A percentile compares a stretch with the other conserved stretches of the same genome.
These are phyloP conservation scores for Sclerodermus sp. DNA, from an alignment of 2,888 invertebrate genomes.

Conservation along the genomic window DNA sequence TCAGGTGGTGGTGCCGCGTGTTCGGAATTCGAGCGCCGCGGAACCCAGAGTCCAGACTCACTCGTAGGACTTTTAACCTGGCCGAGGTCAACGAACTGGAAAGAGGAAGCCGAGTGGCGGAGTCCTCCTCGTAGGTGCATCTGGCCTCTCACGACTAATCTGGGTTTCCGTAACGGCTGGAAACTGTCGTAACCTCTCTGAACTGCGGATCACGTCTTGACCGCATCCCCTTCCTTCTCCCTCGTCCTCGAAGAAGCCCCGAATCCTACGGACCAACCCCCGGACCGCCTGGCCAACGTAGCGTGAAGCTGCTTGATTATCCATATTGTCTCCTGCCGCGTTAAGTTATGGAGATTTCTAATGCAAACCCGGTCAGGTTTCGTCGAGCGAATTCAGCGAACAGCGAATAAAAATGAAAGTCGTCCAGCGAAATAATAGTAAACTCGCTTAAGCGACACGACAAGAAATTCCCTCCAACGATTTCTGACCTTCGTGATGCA, in stretches of 20 bases:
- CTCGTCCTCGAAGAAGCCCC: slow-evolving; percentile 28
- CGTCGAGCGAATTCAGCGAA: no score
- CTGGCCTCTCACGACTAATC: slow-evolving; percentile 35
- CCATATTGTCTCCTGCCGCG: slow-evolving; percentile 51
- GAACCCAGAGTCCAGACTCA: no score
- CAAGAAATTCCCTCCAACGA: no score
- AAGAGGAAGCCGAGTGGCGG: neutral
- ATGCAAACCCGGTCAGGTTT: slow-evolving; percentile 29
- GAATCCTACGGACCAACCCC: slow-evolving; percentile 28
- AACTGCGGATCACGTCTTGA: slow-evolving; percentile 54
- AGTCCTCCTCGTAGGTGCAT: neutral
- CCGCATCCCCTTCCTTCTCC: slow-evolving; percentile 46
- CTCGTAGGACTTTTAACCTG: no score
- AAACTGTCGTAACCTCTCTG: slow-evolving; percentile 53
- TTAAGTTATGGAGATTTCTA: slow-evolving; percentile 48
- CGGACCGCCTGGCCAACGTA: slow-evolving; percentile 38
- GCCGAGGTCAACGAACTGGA: neutral
- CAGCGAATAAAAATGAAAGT: no score
- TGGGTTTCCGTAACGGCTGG: slow-evolving; percentile 41
- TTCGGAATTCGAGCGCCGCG: slow-evolving; percentile 17
- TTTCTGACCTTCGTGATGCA: no score
- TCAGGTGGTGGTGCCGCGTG: slow-evolving; percentile 29
- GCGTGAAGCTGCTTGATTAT: slow-evolving; percentile 54
- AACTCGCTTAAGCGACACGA: no score
- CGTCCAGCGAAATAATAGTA: no score